A percentile compares a stretch with the other conserved stretches of the same genome.
phyloP scores from a whole-genome alignment of 1,140 invertebrate genomes.

The Heliconius himera region DNA sequence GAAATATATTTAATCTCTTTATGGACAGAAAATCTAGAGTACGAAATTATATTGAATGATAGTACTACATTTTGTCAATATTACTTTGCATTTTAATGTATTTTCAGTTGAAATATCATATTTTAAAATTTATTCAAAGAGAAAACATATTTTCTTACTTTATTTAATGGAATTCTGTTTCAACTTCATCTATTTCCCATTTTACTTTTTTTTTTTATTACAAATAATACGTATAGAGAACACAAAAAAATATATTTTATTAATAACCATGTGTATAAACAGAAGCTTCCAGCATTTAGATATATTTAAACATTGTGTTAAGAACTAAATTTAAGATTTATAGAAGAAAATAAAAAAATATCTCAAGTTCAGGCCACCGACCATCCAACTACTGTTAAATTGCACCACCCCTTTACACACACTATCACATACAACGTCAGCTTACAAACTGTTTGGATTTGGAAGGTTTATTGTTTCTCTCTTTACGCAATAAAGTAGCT shows the following conservation, averaged over 20 bases:
- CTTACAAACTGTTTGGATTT: neutral
- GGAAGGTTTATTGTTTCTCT: neutral
- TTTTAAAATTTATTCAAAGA: neutral
- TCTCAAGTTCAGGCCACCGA: conserved; percentile 55
- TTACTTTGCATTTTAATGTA: neutral
- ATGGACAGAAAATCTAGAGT: neutral
- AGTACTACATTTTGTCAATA: neutral
- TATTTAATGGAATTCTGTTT: neutral
- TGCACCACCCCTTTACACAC: conserved; percentile 49
- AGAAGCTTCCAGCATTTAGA: too few relatives aligned
- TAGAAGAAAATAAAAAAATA: neutral
- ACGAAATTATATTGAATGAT: neutral
- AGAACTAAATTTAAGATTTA: neutral
- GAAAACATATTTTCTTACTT: neutral
- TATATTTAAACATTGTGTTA: neutral
- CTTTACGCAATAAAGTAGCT: neutral
- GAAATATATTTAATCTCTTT: neutral
- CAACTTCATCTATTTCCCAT: neutral
- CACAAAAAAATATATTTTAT: conserved; percentile 21
- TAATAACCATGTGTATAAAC: neutral
- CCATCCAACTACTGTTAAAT: conserved; percentile 64
- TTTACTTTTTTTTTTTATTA: neutral
- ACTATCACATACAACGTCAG: conserved; percentile 27
- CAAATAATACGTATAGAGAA: neutral
- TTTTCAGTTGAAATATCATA: neutral